Evolutionary conservation across 2,797 vertebrate genomes (phyloP).

Genomic region (Smutsia gigantea): DNA sequence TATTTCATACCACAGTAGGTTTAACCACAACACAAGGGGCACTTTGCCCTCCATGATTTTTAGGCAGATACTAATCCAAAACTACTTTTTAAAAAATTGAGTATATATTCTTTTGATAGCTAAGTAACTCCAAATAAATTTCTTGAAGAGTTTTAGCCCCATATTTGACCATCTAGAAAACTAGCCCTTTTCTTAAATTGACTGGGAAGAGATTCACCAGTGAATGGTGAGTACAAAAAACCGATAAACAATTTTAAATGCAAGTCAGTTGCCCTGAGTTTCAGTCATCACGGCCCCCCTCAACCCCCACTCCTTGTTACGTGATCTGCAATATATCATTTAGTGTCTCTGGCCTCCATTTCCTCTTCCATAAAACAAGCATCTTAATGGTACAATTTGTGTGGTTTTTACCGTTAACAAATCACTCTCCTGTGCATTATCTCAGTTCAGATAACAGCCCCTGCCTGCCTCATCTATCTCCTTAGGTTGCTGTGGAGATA

Average conservation of each 20-base stretch:
- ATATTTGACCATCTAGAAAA: background rate
- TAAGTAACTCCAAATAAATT: background rate
- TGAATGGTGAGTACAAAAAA: background rate
- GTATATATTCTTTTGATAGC: background rate
- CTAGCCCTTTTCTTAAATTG: background rate
- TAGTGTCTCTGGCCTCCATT: background rate
- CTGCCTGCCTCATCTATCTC: background rate
- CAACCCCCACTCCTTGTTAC: background rate
- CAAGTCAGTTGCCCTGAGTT: background rate
- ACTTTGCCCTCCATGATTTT: background rate
- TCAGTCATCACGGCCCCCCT: background rate
- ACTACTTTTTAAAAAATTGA: background rate
- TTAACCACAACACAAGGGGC: background rate
- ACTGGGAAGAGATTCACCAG: background rate
- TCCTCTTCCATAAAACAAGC: background rate
- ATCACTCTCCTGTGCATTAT: background rate
- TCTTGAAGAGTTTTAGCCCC: background rate
- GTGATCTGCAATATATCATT: background rate
- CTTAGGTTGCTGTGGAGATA: slow-evolving; percentile 22
- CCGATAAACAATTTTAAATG: background rate
- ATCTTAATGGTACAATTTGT: background rate
- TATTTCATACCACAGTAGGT: slow-evolving; percentile 34
- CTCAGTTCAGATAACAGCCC: background rate
- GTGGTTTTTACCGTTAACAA: slow-evolving; percentile 34
- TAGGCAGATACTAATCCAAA: background rate